A percentile compares a stretch with the other conserved stretches of the same genome.
Evolutionary conservation across 1,140 invertebrate genomes (phyloP).

Genomic region (Drosophila sulfurigaster): DNA sequence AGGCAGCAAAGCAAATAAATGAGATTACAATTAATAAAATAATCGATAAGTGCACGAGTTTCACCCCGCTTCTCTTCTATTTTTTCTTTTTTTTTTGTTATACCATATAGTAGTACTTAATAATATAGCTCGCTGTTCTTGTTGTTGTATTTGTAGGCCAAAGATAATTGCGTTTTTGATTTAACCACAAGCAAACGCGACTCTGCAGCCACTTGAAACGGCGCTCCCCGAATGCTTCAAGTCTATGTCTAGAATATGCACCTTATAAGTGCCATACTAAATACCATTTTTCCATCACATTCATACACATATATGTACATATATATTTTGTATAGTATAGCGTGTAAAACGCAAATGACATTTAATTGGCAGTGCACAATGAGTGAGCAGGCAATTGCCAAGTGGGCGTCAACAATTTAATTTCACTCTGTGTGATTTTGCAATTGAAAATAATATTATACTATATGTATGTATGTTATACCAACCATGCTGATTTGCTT

Average conservation of each 20-base stretch:
- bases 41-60: conserved; percentile 74
- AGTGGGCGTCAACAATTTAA: conserved; percentile 35
- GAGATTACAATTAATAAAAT: conserved; percentile 83
- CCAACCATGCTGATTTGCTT: conserved; percentile 16
- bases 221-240: conserved; percentile 15
- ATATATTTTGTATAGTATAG: background rate
- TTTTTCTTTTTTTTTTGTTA: background rate
- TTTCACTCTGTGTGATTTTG: conserved; percentile 13
- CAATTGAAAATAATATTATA: conserved; percentile 12
- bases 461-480: too few species aligned
- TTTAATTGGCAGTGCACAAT: conserved; percentile 11
- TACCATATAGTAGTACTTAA: background rate
- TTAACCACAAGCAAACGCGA: conserved; percentile 35
- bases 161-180: conserved; percentile 77
- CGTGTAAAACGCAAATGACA: conserved; percentile 17
- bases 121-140: background rate
- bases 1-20: conserved; percentile 69
- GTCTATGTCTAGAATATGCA: background rate
- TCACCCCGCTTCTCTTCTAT: background rate
- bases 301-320: too few species aligned
- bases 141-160: conserved; percentile 49
- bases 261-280: background rate
- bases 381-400: conserved; percentile 1
- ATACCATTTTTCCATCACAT: background rate
- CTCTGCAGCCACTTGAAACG: conserved; percentile 42